phyloP scores from a whole-genome alignment of 2,888 invertebrate species.

The Drosophila ezoana region DNA sequence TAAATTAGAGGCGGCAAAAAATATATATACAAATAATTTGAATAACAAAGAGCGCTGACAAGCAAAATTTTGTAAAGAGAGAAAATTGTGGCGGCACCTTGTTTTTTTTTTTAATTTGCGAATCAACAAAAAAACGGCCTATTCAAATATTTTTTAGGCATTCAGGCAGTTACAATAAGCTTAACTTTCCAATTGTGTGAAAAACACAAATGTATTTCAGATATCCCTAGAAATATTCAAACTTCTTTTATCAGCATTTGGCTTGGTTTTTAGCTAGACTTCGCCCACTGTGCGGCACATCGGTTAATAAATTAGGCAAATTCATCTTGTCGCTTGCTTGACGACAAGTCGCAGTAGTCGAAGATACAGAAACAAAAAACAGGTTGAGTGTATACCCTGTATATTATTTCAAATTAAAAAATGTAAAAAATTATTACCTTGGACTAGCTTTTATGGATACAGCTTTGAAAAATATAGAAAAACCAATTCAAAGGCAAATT shows the following conservation, averaged over 20 bases:
- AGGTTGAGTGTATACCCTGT: slow-evolving; percentile 4
- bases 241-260: not conserved
- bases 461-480: no score
- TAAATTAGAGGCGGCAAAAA: slow-evolving; percentile 27
- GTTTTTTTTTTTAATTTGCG: slow-evolving; percentile 1
- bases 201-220: not conserved
- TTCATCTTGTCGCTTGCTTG: slow-evolving; percentile 37
- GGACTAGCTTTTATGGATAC: no score
- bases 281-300: slow-evolving; percentile 17
- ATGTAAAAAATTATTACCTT: no score
- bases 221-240: not conserved
- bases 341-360: slow-evolving; percentile 48
- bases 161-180: not conserved
- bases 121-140: not conserved
- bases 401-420: not conserved
- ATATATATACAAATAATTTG: slow-evolving; percentile 7
- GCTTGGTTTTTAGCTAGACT: not conserved
- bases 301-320: slow-evolving; percentile 43
- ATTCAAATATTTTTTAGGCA: slow-evolving; percentile 6
- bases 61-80: slow-evolving; percentile 1
- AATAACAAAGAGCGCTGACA: not conserved
- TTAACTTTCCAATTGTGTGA: not conserved
- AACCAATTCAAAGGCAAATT: no score
- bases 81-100: slow-evolving; percentile 13
- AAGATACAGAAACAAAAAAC: slow-evolving; percentile 2